Conservation (phyloP, 2,888 invertebrate species). For the Ashinkailepas kermadecensis region DNA sequence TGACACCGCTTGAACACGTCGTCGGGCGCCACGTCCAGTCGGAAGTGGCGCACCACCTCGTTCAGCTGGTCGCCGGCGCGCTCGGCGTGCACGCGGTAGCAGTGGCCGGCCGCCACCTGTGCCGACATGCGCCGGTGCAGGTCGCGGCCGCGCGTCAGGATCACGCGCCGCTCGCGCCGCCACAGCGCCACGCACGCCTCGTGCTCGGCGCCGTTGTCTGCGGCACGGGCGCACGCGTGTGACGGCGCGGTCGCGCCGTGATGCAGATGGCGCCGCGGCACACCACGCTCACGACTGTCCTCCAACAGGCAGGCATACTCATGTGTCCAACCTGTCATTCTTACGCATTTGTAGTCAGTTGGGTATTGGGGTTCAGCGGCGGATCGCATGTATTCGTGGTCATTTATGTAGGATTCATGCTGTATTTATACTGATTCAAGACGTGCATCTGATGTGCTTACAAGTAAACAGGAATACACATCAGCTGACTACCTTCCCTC, state of each 20-base stretch:
- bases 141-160: conserved; percentile 50
- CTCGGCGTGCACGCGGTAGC: conserved; percentile 53
- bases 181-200: conserved; percentile 49
- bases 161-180: conserved; percentile 47
- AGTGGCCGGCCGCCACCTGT: conserved; percentile 51
- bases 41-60: conserved; percentile 58
- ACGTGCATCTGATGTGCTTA: too few relatives aligned
- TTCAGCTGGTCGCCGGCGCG: conserved; percentile 53
- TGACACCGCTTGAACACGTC: conserved; percentile 67
- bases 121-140: conserved; percentile 41
- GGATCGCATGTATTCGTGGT: too few relatives aligned
- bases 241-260: neutral
- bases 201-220: conserved; percentile 46
- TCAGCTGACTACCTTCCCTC: too few relatives aligned
- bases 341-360: too few relatives aligned
- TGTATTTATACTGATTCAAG: too few relatives aligned
- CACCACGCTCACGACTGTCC: too few relatives aligned
- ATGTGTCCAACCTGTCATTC: too few relatives aligned
- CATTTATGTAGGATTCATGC: too few relatives aligned
- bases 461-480: too few relatives aligned
- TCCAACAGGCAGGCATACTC: too few relatives aligned
- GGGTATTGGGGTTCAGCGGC: too few relatives aligned
- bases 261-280: too few relatives aligned
- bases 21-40: conserved; percentile 53
- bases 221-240: neutral